These are phyloP conservation scores for Ophiodon elongatus DNA, from an alignment of 2,113 vertebrate species.

Conservation along the genomic window DNA sequence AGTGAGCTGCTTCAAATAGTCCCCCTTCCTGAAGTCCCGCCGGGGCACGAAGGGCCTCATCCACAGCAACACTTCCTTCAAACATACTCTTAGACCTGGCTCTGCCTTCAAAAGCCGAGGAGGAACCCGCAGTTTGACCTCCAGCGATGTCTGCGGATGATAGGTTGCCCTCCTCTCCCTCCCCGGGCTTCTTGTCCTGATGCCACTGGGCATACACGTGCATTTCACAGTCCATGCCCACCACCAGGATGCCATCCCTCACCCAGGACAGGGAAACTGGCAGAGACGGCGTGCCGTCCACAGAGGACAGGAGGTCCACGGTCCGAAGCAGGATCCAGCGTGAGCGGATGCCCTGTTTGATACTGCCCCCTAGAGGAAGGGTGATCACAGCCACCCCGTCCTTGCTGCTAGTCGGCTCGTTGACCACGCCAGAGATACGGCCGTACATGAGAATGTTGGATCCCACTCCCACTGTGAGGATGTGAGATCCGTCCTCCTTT, in stretches of 20 bases:
- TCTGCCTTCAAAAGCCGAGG: slow-evolving; percentile 82
- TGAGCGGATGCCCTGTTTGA: slow-evolving; percentile 97
- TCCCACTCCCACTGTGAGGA: slow-evolving; percentile 96
- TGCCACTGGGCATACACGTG: slow-evolving; percentile 99
- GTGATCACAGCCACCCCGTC: slow-evolving; percentile 96
- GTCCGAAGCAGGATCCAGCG: slow-evolving; percentile 95
- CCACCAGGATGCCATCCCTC: slow-evolving; percentile 96
- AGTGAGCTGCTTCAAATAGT: slow-evolving; percentile 97
- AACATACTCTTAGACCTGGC: slow-evolving; percentile 88
- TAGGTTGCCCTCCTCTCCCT: slow-evolving; percentile 82
- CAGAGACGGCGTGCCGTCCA: slow-evolving; percentile 95
- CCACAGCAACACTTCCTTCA: slow-evolving; percentile 87
- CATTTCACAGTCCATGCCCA: slow-evolving; percentile 99
- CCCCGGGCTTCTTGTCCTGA: slow-evolving; percentile 88
- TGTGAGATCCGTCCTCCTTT: slow-evolving; percentile 98
- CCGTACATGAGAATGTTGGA: slow-evolving; percentile 99
- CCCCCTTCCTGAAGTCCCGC: slow-evolving; percentile 95
- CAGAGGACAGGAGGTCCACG: slow-evolving; percentile 94
- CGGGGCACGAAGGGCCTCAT: slow-evolving; percentile 93
- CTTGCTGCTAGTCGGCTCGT: slow-evolving; percentile 92
- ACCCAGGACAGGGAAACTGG: slow-evolving; percentile 98
- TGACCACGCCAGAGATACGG: slow-evolving; percentile 94
- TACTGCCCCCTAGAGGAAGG: slow-evolving; percentile 96
- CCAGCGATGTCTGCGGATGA: slow-evolving; percentile 82
- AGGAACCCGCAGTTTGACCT: slow-evolving; percentile 65